Percentiles rank a stretch among this genome's conserved stretches.
phyloP scores from a whole-genome alignment of 2,888 invertebrate genomes.

The Eulithis prunata region DNA sequence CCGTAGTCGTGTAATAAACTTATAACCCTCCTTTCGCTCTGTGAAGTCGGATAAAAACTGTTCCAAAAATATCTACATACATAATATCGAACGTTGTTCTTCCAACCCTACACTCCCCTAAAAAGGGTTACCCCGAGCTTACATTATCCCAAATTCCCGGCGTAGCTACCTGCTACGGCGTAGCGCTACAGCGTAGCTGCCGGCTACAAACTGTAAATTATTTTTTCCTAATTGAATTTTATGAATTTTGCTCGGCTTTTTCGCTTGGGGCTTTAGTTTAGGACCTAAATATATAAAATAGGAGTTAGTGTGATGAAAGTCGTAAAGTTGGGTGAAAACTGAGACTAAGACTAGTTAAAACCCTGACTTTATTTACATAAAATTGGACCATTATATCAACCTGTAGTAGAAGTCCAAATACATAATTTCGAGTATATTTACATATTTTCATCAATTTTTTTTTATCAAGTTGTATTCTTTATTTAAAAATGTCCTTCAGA shows the following conservation, averaged over 20 bases:
- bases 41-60: neutral
- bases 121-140: slow-evolving; percentile 16
- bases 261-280: slow-evolving; percentile 7
- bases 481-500: no score
- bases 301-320: slow-evolving; percentile 16
- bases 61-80: neutral
- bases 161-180: slow-evolving; percentile 28
- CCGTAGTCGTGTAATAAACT: no score
- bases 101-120: slow-evolving; percentile 19
- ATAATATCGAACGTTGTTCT: slow-evolving; percentile 2
- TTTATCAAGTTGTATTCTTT: no score
- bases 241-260: slow-evolving; percentile 15
- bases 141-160: slow-evolving; percentile 25
- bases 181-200: slow-evolving; percentile 27
- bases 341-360: neutral
- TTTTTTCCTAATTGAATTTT: slow-evolving; percentile 30
- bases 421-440: no score
- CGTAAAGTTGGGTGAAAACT: neutral
- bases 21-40: no score
- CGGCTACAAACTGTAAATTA: slow-evolving; percentile 17
- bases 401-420: no score
- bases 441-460: no score
- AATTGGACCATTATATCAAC: neutral
- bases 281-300: slow-evolving; percentile 3
- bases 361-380: neutral